Evolutionary conservation across 2,888 invertebrate species (phyloP).

Genomic region (Onchidella celtica): DNA sequence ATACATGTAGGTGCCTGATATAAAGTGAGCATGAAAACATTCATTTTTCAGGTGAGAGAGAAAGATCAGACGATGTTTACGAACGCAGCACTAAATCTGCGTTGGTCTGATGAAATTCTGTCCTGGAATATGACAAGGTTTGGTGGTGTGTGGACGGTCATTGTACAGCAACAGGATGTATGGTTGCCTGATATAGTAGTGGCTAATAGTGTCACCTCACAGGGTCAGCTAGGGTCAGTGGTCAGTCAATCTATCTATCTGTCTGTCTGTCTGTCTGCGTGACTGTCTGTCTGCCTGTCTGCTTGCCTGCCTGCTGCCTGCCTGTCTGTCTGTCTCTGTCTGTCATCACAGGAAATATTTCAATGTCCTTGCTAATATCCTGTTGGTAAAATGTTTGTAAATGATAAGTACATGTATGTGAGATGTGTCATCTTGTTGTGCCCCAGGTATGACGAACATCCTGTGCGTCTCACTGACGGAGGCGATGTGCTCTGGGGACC

Average conservation of each 20-base stretch:
- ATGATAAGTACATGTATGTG: too few species aligned
- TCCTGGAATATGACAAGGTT: conserved; percentile 27
- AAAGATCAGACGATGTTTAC: conserved; percentile 32
- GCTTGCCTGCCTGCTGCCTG: too few species aligned
- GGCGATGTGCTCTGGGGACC: conserved; percentile 44
- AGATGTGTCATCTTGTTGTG: too few species aligned
- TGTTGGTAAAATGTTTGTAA: too few species aligned
- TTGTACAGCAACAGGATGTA: conserved; percentile 38
- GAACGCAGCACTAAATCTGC: conserved; percentile 7
- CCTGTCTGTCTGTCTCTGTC: too few species aligned
- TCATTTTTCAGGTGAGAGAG: conserved; percentile 44
- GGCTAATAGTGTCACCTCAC: conserved; percentile 36
- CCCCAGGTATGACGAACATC: not conserved
- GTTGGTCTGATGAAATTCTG: conserved; percentile 31
- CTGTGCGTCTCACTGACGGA: conserved; percentile 19
- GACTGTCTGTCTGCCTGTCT: too few species aligned
- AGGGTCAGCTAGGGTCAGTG: conserved; percentile 43
- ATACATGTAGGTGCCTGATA: too few species aligned
- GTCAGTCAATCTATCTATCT: too few species aligned
- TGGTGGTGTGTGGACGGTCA: conserved; percentile 29
- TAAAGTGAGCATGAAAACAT: too few species aligned
- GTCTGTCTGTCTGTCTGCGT: too few species aligned
- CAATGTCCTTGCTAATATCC: too few species aligned
- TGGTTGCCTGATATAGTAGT: conserved; percentile 53
- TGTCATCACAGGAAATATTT: too few species aligned